Evolutionary conservation across 1,140 invertebrate genomes (phyloP), one percentile per base, ranked within the genome.

Genomic region (Nixonia krombeini): DNA sequence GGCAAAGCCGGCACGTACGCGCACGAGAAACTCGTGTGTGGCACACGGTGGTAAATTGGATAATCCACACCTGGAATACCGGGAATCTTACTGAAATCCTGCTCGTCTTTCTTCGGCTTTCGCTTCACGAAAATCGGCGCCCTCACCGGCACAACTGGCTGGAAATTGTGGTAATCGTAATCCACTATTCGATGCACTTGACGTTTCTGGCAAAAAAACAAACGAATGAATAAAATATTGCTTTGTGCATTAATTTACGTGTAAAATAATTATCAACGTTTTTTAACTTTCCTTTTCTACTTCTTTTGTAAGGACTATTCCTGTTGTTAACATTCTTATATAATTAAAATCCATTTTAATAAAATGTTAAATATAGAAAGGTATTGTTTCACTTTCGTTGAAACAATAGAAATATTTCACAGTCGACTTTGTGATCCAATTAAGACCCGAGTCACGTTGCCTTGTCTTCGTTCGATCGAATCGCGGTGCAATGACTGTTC

Each of bases 1-100:
- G 93, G 93, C 44, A 89, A 86, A 9, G 89, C 88, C 1, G 92
- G 92, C 31, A 94, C 92, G 56, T 90, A 83, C 31, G 88, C 86
- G 74, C 93, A 95, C 7, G 90, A 89, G 84, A 95, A 95, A 58
- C 87, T 87, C n/a, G 93, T 95, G 13, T 89, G 86, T 0, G 93
- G 93, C 2, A 94, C 90, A 6, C 81, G 77, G 73, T 93, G 91
- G 78, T 90, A 94, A 25, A 93, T 86, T 0, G 93, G 93, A 84
- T 89, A 94, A 79, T 94, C 92, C 0, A 92, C 88, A 6, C 93
- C 93, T 0, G 92, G 88, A 1, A 87, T 85, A 18, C 93, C 93
- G 0, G 93, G 93, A 35, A 94, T 90, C 80, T 93, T 93, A 57
- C 87, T 89, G 0, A 93, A 87, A 76, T 93, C 91, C 69, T 93